A percentile compares a stretch with the other conserved stretches of the same genome.
Evolutionary conservation across 30 jellyfish, hydroid and myxozoan species (phyloP).

Genomic region (Rhopilema esculentum): DNA sequence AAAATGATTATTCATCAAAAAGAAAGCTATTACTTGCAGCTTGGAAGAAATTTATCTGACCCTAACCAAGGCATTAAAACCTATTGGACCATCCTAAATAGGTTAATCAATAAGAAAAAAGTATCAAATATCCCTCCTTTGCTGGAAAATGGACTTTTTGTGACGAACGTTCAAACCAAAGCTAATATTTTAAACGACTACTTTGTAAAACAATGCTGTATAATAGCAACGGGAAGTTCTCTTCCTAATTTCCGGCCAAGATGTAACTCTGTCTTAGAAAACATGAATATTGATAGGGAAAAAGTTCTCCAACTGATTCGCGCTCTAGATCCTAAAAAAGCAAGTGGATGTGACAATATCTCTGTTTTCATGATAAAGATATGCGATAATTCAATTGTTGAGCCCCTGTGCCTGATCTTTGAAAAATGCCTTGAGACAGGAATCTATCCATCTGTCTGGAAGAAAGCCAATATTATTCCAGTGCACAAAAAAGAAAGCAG

Average conservation of each 20-base stretch:
- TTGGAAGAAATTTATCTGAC: conserved; percentile 55
- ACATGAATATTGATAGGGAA: conserved; percentile 29
- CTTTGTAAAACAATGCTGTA: conserved; percentile 53
- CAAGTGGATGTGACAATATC: conserved; percentile 69
- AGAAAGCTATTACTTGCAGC: conserved; percentile 24
- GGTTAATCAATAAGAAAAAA: conserved; percentile 42
- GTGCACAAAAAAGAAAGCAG: conserved; percentile 25
- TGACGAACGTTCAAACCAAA: conserved; percentile 44
- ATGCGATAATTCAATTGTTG: conserved; percentile 36
- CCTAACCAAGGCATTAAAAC: conserved; percentile 49
- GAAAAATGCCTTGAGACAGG: conserved; percentile 55
- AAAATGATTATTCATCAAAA: conserved; percentile 24
- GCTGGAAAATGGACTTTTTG: conserved; percentile 49
- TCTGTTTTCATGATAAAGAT: conserved; percentile 38
- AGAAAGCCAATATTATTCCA: conserved; percentile 4
- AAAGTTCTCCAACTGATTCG: conserved; percentile 31
- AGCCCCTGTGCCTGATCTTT: conserved; percentile 54
- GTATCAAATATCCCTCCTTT: conserved; percentile 40
- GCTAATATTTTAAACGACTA: conserved; percentile 47
- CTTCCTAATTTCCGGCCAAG: conserved; percentile 37
- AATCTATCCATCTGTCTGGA: conserved; percentile 3
- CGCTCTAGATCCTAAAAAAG: conserved; percentile 51
- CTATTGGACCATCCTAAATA: conserved; percentile 42
- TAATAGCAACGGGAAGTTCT: conserved; percentile 43
- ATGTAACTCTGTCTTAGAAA: conserved; percentile 26